Conservation (phyloP, 2,888 invertebrate genomes). For the Drosophila antonietae region DNA sequence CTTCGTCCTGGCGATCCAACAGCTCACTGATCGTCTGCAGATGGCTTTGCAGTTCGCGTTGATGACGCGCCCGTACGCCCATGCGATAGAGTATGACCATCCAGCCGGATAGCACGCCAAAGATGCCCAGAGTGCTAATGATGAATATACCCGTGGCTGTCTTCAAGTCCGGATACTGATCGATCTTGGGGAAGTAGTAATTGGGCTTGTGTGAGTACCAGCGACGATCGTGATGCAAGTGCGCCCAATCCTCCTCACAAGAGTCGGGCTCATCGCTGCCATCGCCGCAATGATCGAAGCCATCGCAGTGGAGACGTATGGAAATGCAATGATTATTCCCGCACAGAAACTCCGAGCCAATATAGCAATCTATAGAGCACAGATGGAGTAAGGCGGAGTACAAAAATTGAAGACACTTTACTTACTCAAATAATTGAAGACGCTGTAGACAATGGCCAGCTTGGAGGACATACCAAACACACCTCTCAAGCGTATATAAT, state of each 20-base stretch:
- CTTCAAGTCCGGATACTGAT: constrained; percentile 88
- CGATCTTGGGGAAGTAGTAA: constrained; percentile 89
- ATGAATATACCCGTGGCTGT: constrained; percentile 88
- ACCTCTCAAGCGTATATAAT: constrained; percentile 89
- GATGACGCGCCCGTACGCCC: constrained; percentile 87
- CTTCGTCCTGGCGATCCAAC: constrained; percentile 85
- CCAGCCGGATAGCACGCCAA: constrained; percentile 87
- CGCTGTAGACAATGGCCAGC: constrained; percentile 89
- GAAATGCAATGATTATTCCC: constrained; percentile 90
- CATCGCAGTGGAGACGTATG: constrained; percentile 89
- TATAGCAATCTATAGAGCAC: constrained; percentile 87
- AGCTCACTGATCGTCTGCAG: constrained; percentile 89
- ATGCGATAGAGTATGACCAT: constrained; percentile 88
- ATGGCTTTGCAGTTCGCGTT: constrained; percentile 88
- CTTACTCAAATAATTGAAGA: constrained; percentile 89
- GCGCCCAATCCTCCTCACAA: constrained; percentile 87
- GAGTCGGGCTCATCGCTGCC: constrained; percentile 88
- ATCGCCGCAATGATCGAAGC: constrained; percentile 91
- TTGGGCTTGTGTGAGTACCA: constrained; percentile 89
- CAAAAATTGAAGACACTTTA: neutral
- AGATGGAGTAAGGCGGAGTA: neutral
- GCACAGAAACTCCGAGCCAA: constrained; percentile 89
- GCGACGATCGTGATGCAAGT: constrained; percentile 86
- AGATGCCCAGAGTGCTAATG: constrained; percentile 87
- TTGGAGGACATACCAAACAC: constrained; percentile 87